Percentiles rank a stretch among this genome's conserved stretches.
Conservation (phyloP, 2,888 invertebrate species). For the Andrena flavipes region DNA sequence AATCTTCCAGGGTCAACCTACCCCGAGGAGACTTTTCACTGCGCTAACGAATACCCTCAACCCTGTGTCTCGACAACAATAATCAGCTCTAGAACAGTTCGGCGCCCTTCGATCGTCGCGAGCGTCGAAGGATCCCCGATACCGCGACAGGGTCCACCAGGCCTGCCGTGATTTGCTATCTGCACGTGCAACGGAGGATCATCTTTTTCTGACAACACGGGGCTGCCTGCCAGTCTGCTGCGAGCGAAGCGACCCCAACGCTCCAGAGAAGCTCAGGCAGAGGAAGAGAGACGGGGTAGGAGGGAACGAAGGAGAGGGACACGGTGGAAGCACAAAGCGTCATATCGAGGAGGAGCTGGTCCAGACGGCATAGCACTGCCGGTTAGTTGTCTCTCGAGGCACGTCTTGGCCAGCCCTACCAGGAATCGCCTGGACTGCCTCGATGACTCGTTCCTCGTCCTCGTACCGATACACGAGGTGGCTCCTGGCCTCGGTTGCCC, state of each 20-base stretch:
- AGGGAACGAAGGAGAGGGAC: not conserved
- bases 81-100: not conserved
- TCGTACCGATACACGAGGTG: constrained; percentile 70
- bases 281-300: constrained; percentile 11
- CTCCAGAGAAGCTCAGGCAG: not conserved
- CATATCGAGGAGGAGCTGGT: constrained; percentile 74
- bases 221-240: constrained; percentile 63
- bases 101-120: not conserved
- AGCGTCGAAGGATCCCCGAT: constrained; percentile 14
- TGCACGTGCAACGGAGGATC: constrained; percentile 69
- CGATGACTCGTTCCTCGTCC: constrained; percentile 80
- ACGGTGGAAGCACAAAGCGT: constrained; percentile 67
- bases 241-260: constrained; percentile 33
- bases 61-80: no score
- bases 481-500: constrained; percentile 68
- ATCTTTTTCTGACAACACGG: constrained; percentile 67
- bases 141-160: constrained; percentile 15
- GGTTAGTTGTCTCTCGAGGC: constrained; percentile 83
- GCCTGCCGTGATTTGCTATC: constrained; percentile 64
- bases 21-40: no score
- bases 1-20: no score
- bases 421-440: constrained; percentile 80
- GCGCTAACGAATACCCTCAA: no score
- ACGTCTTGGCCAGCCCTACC: constrained; percentile 81
- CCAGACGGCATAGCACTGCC: constrained; percentile 76